Conservation (phyloP, 1,140 invertebrate species). For the Habropoda laboriosa region DNA sequence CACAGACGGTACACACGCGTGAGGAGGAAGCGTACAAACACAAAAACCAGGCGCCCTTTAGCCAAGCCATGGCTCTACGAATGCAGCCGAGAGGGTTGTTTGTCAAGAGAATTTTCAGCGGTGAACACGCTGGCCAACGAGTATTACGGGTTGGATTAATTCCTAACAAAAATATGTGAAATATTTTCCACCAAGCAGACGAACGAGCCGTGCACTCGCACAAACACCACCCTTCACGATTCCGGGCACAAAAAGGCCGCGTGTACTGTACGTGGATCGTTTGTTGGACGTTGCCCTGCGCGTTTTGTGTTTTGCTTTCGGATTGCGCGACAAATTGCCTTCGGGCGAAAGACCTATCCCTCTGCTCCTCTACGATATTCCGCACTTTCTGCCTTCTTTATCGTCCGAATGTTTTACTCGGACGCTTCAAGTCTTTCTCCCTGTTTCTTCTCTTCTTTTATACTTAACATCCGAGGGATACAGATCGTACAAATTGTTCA, state of each 20-base stretch:
- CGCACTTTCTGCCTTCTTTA: too few species aligned
- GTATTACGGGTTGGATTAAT: slow-evolving; percentile 68
- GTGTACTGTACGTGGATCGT: slow-evolving; percentile 37
- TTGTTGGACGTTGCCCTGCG: slow-evolving; percentile 49
- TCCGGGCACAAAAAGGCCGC: slow-evolving; percentile 33
- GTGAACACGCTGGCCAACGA: slow-evolving; percentile 55
- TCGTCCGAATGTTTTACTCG: too few species aligned
- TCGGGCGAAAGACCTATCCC: slow-evolving; percentile 2
- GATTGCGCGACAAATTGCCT: slow-evolving; percentile 64
- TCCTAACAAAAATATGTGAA: slow-evolving; percentile 70
- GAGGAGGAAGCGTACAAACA: slow-evolving; percentile 36
- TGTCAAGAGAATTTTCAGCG: slow-evolving; percentile 68
- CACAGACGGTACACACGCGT: slow-evolving; percentile 11
- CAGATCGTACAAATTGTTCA: too few species aligned
- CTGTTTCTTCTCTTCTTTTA: too few species aligned
- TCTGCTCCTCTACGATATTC: not conserved
- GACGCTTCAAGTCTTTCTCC: too few species aligned
- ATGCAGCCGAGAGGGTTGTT: slow-evolving; percentile 60
- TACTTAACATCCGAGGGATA: too few species aligned
- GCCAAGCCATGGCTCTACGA: slow-evolving; percentile 3
- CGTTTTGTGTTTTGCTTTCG: slow-evolving; percentile 64
- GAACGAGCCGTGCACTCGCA: slow-evolving; percentile 24
- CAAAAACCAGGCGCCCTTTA: slow-evolving; percentile 43
- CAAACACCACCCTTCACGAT: not conserved
- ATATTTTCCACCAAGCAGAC: slow-evolving; percentile 59